These are phyloP conservation scores for Ophiothrix spiculata DNA, from an alignment of 35 echinoderm and acorn worm species.

Conservation along the genomic window DNA sequence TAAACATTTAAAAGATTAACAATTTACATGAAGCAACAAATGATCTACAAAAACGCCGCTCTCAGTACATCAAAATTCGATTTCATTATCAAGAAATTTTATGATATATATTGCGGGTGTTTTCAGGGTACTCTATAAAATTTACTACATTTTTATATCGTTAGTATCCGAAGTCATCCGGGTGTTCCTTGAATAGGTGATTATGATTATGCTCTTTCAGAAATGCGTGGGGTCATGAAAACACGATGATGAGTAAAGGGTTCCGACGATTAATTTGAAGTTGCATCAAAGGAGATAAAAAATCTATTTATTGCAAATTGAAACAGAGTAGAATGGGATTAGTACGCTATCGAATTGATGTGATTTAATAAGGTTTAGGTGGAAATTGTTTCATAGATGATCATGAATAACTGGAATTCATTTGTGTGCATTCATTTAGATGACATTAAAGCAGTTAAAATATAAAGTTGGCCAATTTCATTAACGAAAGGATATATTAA, in stretches of 20 bases:
- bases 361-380: too few relatives aligned
- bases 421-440: too few relatives aligned
- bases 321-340: too few relatives aligned
- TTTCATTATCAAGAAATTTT: not conserved
- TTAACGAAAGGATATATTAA: not conserved
- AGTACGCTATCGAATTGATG: too few relatives aligned
- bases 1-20: not conserved
- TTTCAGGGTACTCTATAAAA: not conserved
- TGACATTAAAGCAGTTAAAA: too few relatives aligned
- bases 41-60: too few relatives aligned
- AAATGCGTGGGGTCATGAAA: not conserved
- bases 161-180: not conserved
- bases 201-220: not conserved
- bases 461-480: too few relatives aligned
- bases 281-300: not conserved
- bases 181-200: not conserved
- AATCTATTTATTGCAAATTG: too few relatives aligned
- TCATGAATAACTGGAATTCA: too few relatives aligned
- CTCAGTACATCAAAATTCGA: not conserved
- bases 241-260: not conserved
- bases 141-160: not conserved
- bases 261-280: not conserved
- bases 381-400: too few relatives aligned
- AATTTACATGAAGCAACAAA: not conserved
- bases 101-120: not conserved